Conservation (phyloP, 2,797 vertebrate genomes). For the Myotis vivesi region DNA sequence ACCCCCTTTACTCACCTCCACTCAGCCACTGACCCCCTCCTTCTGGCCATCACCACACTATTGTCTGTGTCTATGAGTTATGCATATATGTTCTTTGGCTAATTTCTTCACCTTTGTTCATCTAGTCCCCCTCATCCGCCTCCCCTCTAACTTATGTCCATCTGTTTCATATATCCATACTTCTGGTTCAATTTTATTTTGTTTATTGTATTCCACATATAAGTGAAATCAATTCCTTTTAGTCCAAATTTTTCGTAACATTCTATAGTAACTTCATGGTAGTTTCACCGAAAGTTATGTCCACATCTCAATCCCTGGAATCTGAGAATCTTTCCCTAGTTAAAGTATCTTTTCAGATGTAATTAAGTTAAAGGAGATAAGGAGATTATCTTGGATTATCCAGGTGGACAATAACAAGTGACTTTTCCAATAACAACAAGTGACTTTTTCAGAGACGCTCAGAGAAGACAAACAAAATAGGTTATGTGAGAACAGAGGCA, state of each 20-base stretch:
- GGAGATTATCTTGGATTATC: background rate
- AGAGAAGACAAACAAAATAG: background rate
- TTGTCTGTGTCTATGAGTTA: too few relatives aligned
- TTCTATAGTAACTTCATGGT: background rate
- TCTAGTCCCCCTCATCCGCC: too few relatives aligned
- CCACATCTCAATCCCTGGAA: background rate
- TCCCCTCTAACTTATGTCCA: too few relatives aligned
- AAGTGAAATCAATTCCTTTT: background rate
- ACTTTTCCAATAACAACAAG: background rate
- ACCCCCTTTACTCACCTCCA: too few relatives aligned
- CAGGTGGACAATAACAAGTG: background rate
- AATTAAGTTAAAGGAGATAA: background rate
- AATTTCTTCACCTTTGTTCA: too few relatives aligned
- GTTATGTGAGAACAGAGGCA: background rate
- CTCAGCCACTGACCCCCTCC: too few relatives aligned
- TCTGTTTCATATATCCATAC: too few relatives aligned
- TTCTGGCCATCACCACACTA: too few relatives aligned
- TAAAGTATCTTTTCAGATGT: background rate
- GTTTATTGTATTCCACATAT: too few relatives aligned
- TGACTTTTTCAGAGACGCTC: background rate
- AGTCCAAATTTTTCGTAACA: background rate
- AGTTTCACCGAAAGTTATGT: background rate
- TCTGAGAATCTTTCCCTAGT: background rate
- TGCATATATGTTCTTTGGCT: too few relatives aligned
- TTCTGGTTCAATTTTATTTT: too few relatives aligned